These are phyloP conservation scores for Apodemia zela DNA, from an alignment of 2,888 invertebrate species.

Conservation along the genomic window DNA sequence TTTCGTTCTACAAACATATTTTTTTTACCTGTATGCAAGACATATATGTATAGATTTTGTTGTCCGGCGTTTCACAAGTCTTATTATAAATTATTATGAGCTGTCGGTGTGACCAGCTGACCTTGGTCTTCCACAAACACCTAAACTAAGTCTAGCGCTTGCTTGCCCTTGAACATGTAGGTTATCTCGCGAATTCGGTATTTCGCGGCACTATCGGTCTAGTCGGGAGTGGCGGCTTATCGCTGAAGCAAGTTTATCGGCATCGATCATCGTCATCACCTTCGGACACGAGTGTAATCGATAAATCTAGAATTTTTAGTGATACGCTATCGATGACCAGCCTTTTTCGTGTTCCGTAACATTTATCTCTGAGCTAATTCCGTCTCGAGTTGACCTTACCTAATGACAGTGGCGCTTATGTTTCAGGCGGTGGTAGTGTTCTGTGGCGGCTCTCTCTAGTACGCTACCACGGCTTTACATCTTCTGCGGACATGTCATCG, in stretches of 20 bases:
- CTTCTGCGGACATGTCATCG: too few relatives aligned
- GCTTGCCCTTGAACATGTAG: constrained; percentile 13
- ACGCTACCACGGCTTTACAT: too few relatives aligned
- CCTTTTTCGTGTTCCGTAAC: background rate
- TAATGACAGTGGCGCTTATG: background rate
- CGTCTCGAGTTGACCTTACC: background rate
- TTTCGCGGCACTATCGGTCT: background rate
- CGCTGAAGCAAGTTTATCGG: background rate
- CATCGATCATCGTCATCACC: constrained; percentile 7
- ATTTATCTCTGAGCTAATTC: background rate
- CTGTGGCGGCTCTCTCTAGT: background rate
- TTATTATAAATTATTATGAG: background rate
- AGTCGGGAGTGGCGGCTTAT: constrained; percentile 1
- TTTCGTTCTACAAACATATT: too few relatives aligned
- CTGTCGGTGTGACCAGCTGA: background rate
- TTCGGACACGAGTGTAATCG: constrained; percentile 1
- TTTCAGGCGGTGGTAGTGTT: background rate
- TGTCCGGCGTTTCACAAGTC: background rate
- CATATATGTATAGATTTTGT: too few relatives aligned
- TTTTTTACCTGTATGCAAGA: background rate
- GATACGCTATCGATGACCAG: constrained; percentile 4
- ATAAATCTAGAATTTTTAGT: background rate
- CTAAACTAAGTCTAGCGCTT: background rate
- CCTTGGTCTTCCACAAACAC: constrained; percentile 11
- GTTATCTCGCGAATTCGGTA: constrained; percentile 1